Evolutionary conservation across 64 coral and sea anemone species (phyloP).

Genomic region (Actinia equina): DNA sequence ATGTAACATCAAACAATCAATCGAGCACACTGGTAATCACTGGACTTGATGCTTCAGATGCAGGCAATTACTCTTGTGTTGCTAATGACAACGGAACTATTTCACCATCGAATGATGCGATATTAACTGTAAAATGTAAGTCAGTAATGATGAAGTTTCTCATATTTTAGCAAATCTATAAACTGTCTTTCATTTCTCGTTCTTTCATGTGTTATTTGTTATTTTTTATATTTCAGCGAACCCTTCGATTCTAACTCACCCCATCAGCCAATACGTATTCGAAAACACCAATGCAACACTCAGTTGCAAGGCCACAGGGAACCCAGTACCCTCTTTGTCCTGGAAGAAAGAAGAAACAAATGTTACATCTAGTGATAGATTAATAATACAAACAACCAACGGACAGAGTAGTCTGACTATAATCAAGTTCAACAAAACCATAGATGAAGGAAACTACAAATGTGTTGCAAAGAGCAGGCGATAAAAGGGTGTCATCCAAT

Average conservation of each 20-base stretch:
- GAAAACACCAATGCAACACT: slow-evolving; percentile 17
- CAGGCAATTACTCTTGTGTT: slow-evolving; percentile 19
- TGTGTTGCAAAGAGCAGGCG: slow-evolving; percentile 4
- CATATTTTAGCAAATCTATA: too few relatives aligned
- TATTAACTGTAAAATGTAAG: slow-evolving; percentile 34
- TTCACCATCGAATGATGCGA: neutral
- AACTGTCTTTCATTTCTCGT: too few relatives aligned
- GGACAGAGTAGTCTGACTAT: neutral
- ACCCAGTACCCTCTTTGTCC: neutral
- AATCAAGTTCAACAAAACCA: neutral
- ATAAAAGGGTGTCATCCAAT: neutral
- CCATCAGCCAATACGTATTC: neutral
- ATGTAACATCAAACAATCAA: neutral
- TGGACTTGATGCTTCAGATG: neutral
- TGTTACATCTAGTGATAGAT: neutral
- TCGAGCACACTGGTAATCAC: slow-evolving; percentile 8
- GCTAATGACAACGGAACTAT: neutral
- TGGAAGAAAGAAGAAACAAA: slow-evolving; percentile 4
- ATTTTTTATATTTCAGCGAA: too few relatives aligned
- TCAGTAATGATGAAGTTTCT: neutral
- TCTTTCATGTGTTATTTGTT: too few relatives aligned
- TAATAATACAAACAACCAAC: neutral
- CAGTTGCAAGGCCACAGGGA: slow-evolving; percentile 9
- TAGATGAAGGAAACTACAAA: too few relatives aligned
- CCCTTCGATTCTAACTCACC: neutral